Evolutionary conservation across 1,140 invertebrate species (phyloP), one percentile per base, ranked within the genome.

Genomic region (Lordiphosa mommai): DNA sequence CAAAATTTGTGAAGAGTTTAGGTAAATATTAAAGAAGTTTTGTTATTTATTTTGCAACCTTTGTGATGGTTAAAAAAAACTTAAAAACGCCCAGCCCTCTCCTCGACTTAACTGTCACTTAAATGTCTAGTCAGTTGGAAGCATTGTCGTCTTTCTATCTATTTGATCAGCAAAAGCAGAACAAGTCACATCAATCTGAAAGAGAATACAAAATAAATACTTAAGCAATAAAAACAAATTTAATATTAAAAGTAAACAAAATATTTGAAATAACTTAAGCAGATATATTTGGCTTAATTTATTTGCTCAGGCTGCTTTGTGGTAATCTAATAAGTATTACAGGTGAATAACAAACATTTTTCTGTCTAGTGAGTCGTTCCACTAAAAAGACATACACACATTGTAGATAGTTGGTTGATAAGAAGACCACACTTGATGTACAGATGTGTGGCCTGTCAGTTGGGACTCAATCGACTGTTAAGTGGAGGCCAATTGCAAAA

Each of bases 231-330:
- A 33, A 34, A 49, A 9, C 20, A n/a, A 57, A 57, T 14, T 16
- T 29, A 13, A 33, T 16, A 38, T 49, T 17, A 46, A 58, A 41
- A 59, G 50, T 52, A 66, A 77, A 67, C 72, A 61, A 60, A 79
- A 79, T 79, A 69, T 46, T 69, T 80, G 17, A 17, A 80, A 82
- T 80, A 46, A 14, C 61, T 76, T 17, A 34, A 27, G 1, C 10
- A 33, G 58, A 34, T 50, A 66, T 37, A 68, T 48, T 33, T 65
- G 44, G 63, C 5, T 12, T 13, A 53, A 46, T 47, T 29, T 72
- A 52, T 79, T 79, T 74, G 58, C 73, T 47, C 74, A 69, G 76
- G 53, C 58, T 60, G 74, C 56, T 58, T 29, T 36, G 47, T n/a
- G 13, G 66, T 64, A 72, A 64, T 36, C 10, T 27, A 55, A 72